These are phyloP conservation scores for Chelidonichthys spinosus DNA, from an alignment of 2,797 vertebrate species.

Conservation along the genomic window DNA sequence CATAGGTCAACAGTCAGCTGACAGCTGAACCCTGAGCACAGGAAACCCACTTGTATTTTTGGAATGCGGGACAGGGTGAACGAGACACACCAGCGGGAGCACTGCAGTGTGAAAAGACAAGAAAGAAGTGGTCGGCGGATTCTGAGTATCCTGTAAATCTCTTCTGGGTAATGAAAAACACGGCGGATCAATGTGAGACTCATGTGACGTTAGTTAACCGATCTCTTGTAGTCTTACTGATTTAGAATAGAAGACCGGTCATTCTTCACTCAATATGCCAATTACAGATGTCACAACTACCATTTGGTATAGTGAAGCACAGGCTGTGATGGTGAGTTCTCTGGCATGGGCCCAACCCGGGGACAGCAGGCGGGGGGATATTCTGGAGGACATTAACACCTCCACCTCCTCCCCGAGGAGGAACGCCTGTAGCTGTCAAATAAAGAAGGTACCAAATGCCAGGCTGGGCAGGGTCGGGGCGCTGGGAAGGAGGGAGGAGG, in stretches of 20 bases:
- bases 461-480: conserved; percentile 4
- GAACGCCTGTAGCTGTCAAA: conserved; percentile 64
- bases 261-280: not conserved
- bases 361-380: conserved; percentile 53
- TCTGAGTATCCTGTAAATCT: conserved; percentile 41
- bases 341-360: conserved; percentile 30
- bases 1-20: conserved; percentile 49
- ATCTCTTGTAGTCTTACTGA: not conserved
- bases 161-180: not conserved
- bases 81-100: conserved; percentile 28
- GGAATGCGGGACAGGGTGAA: conserved; percentile 37
- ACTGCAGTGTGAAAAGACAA: not conserved
- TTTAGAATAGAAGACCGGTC: not conserved
- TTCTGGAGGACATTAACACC: conserved; percentile 71
- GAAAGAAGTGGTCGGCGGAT: conserved; percentile 1
- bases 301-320: conserved; percentile 22
- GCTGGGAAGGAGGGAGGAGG: conserved; percentile 3
- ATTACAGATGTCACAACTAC: not conserved
- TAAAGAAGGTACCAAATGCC: conserved; percentile 66
- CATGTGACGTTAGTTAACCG: not conserved
- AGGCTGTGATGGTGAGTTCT: conserved; percentile 10
- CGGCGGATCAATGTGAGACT: conserved; percentile 7
- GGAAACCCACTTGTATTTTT: conserved; percentile 55
- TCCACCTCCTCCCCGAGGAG: conserved; percentile 49
- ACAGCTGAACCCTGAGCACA: conserved; percentile 37